These are phyloP conservation scores for Apogon talboti DNA, from an alignment of 2,797 vertebrate genomes.

Conservation along the genomic window DNA sequence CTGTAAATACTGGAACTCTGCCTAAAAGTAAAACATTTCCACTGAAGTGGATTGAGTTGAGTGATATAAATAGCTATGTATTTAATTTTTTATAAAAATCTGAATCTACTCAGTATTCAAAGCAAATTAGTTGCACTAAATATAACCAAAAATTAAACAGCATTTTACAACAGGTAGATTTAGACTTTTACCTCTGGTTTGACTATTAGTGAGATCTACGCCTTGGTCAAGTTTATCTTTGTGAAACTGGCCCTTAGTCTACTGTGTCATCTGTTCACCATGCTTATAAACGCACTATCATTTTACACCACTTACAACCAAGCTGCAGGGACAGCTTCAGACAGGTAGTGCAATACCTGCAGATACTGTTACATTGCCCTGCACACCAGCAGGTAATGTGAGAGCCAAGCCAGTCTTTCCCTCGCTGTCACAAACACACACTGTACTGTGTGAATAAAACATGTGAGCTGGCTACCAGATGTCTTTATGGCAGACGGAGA, in stretches of 20 bases:
- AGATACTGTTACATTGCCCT: slow-evolving; percentile 64
- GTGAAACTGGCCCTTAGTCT: not conserved
- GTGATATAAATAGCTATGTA: too few species aligned
- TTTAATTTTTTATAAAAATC: too few species aligned
- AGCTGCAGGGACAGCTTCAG: slow-evolving; percentile 14
- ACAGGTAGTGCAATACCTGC: slow-evolving; percentile 29
- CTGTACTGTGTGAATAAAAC: slow-evolving; percentile 62
- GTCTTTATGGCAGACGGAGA: slow-evolving; percentile 26
- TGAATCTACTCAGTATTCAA: too few species aligned
- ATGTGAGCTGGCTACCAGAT: slow-evolving; percentile 57
- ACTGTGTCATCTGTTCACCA: slow-evolving; percentile 35
- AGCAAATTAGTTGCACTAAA: too few species aligned
- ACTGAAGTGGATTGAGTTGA: too few species aligned
- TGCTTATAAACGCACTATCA: slow-evolving; percentile 18
- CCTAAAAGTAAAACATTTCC: too few species aligned
- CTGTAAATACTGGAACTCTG: too few species aligned
- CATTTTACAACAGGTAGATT: too few species aligned
- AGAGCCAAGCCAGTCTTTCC: slow-evolving; percentile 14
- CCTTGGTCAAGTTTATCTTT: too few species aligned
- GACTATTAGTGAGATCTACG: too few species aligned
- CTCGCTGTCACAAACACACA: slow-evolving; percentile 18
- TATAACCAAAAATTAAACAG: too few species aligned
- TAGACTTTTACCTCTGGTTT: too few species aligned
- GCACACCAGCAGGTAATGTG: slow-evolving; percentile 59
- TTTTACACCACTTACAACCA: slow-evolving; percentile 27